Evolutionary conservation across 2,888 invertebrate species (phyloP).

Genomic region (Cremastinae sp.): DNA sequence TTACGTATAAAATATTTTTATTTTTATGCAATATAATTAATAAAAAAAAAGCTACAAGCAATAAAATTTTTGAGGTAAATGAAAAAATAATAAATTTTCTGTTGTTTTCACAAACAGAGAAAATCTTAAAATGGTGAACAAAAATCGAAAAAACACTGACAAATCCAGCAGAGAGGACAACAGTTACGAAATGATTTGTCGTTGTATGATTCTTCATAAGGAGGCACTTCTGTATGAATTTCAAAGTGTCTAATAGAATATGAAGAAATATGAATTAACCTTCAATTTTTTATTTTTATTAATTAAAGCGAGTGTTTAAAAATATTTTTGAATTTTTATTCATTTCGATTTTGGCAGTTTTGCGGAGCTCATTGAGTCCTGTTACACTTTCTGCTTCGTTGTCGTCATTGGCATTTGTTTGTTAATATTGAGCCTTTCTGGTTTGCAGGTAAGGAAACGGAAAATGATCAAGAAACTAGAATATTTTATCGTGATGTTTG

Average conservation of each 20-base stretch:
- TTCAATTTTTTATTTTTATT: not conserved
- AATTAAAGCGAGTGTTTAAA: too few relatives aligned
- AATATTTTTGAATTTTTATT: slow-evolving; percentile 19
- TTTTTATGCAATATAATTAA: not conserved
- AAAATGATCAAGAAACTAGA: too few relatives aligned
- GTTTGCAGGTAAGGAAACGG: slow-evolving; percentile 46
- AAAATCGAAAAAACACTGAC: too few relatives aligned
- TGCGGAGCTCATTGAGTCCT: slow-evolving; percentile 47
- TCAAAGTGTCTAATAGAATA: too few relatives aligned
- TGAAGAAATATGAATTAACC: not conserved
- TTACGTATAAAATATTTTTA: not conserved
- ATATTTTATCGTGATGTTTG: too few relatives aligned
- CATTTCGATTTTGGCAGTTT: slow-evolving; percentile 31
- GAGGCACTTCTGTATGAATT: slow-evolving; percentile 41
- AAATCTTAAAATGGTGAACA: slow-evolving; percentile 21
- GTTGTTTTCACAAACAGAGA: slow-evolving; percentile 25
- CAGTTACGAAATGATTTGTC: slow-evolving; percentile 18
- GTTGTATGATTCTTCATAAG: slow-evolving; percentile 40
- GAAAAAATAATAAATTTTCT: too few relatives aligned
- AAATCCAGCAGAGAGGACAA: not conserved
- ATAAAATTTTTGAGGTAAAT: too few relatives aligned
- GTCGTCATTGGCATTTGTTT: slow-evolving; percentile 23
- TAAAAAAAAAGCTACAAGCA: not conserved
- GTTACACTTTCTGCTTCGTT: slow-evolving; percentile 26
- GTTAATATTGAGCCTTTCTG: slow-evolving; percentile 51